Evolutionary conservation across 1,140 invertebrate genomes (phyloP), one percentile per base, ranked within the genome.

Genomic region (Ditylenchus dipsaci): DNA sequence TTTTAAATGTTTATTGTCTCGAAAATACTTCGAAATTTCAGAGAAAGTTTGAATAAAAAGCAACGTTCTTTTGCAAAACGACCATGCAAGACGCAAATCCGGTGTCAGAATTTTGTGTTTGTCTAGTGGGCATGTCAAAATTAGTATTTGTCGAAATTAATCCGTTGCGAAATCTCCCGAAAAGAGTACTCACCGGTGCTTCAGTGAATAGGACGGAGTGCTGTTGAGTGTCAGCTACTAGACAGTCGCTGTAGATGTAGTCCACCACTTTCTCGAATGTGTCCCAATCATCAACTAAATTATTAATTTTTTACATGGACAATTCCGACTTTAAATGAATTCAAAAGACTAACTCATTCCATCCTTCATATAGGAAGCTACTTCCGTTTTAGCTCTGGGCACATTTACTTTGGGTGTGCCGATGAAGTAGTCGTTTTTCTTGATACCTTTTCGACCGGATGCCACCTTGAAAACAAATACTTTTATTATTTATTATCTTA

Each of bases 121-220:
- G n/a, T n/a, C n/a, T n/a, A n/a, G n/a, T n/a, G n/a, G n/a, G n/a
- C n/a, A n/a, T n/a, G n/a, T n/a, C n/a, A n/a, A n/a, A n/a, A n/a
- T n/a, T n/a, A n/a, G n/a, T n/a, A n/a, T n/a, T n/a, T n/a, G n/a
- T n/a, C n/a, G n/a, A n/a, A n/a, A n/a, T n/a, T n/a, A n/a, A n/a
- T n/a, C n/a, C n/a, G n/a, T n/a, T n/a, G n/a, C n/a, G n/a, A n/a
- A n/a, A 63, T 33, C 19, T 63, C 17, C 27, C 27, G 13, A 38
- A 30, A 30, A 8, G 8, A 19, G 0, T 57, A 76, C 27, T 60
- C 81, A 88, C 87, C 5, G 92, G 89, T 11, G 91, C 89, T 84
- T 96, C 93, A 7, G 92, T 93, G 86, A 96, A 93, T 21, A 96
- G 85, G 8, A 93, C 90, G 43, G 92, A 92, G 84, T 96, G 93